phyloP scores from a whole-genome alignment of 2,113 vertebrate species.

The crab-eating macaque (Macaca fascicularis) region T2T-MFA8v1.1 NC_088380.1:95886001-95886500 shows the following conservation, averaged over 20 bases:
- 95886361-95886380: conserved; percentile 57
- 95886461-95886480: conserved; percentile 79
- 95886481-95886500: conserved; percentile 81
- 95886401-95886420: conserved; percentile 69
- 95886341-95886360: conserved; percentile 58
- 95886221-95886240: conserved; percentile 12
- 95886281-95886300: background rate
- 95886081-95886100: background rate
- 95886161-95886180: background rate
- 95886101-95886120: background rate
- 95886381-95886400: conserved; percentile 63
- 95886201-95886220: conserved; percentile 44
- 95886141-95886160: background rate
- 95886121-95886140: background rate
- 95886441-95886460: conserved; percentile 75
- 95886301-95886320: background rate
- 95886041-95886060: background rate
- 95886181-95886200: background rate
- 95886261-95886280: background rate
- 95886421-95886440: conserved; percentile 70
- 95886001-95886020: background rate
- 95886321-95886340: background rate
- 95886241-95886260: conserved; percentile 14
- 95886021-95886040: background rate
- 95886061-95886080: background rate